These are phyloP conservation scores for Calycopis cecrops DNA, from an alignment of 1,140 invertebrate genomes.

Conservation along the genomic window DNA sequence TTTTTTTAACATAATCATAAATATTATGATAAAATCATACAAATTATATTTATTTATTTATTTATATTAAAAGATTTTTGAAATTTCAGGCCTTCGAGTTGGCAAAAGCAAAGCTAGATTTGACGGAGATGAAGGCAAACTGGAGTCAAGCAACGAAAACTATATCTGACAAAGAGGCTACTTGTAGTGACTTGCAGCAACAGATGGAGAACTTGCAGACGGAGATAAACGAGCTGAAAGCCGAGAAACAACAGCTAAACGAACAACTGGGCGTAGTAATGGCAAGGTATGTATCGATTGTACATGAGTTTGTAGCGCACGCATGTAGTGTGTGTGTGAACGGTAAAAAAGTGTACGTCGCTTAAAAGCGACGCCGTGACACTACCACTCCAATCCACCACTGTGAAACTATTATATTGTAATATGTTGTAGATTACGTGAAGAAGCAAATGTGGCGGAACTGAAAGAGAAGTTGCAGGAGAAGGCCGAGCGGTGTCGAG, in stretches of 20 bases:
- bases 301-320: no score
- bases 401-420: not conserved
- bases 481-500: conserved; percentile 53
- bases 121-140: conserved; percentile 54
- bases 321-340: no score
- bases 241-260: conserved; percentile 67
- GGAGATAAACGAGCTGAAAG: conserved; percentile 63
- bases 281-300: conserved; percentile 31
- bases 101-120: conserved; percentile 65
- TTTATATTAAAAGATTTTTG: not conserved
- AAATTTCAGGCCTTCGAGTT: conserved; percentile 60
- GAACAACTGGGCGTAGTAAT: conserved; percentile 69
- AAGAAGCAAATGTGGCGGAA: conserved; percentile 50
- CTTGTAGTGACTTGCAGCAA: conserved; percentile 71
- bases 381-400: no score
- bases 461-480: conserved; percentile 46
- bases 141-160: conserved; percentile 39
- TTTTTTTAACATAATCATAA: conserved; percentile 10
- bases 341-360: no score
- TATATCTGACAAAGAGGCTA: conserved; percentile 70
- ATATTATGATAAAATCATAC: conserved; percentile 10
- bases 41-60: no score
- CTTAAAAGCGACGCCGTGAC: no score
- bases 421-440: conserved; percentile 36
- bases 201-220: conserved; percentile 66